Conservation (phyloP, 2,888 invertebrate species). For the Dicyrtoma fusca region DNA sequence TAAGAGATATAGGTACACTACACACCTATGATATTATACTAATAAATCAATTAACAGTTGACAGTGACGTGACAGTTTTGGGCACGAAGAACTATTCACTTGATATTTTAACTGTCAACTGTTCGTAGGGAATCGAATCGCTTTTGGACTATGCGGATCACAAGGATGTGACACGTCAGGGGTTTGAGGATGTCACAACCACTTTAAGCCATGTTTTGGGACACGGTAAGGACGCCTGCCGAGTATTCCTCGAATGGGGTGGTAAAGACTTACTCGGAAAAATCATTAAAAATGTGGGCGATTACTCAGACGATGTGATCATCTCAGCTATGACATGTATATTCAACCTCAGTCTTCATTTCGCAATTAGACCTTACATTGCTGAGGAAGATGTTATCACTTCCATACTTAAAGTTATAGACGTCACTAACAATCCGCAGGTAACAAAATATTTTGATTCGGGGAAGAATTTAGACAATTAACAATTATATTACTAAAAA, state of each 20-base stretch:
- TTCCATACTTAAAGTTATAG: slow-evolving; percentile 31
- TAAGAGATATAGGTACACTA: too few relatives aligned
- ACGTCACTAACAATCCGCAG: slow-evolving; percentile 39
- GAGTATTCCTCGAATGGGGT: slow-evolving; percentile 41
- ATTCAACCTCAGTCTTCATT: slow-evolving; percentile 35
- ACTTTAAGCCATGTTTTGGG: slow-evolving; percentile 43
- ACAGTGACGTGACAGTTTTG: too few relatives aligned
- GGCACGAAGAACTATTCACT: too few relatives aligned
- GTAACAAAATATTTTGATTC: slow-evolving; percentile 31
- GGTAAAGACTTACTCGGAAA: slow-evolving; percentile 36
- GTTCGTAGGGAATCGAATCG: slow-evolving; percentile 30
- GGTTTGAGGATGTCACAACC: slow-evolving; percentile 41
- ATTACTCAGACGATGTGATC: slow-evolving; percentile 42
- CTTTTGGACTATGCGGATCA: slow-evolving; percentile 18
- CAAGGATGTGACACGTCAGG: slow-evolving; percentile 33
- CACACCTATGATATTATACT: too few relatives aligned
- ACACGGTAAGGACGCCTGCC: slow-evolving; percentile 38
- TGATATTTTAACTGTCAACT: too few relatives aligned
- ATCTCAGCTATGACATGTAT: slow-evolving; percentile 45
- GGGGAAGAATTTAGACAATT: too few relatives aligned
- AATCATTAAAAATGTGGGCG: slow-evolving; percentile 39
- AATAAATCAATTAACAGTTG: too few relatives aligned
- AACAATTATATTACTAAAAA: too few relatives aligned
- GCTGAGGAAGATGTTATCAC: slow-evolving; percentile 39
- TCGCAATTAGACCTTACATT: slow-evolving; percentile 27